Evolutionary conservation across 1,140 invertebrate species (phyloP), one percentile per base, ranked within the genome.

Genomic region (Drosophila bifasciata): DNA sequence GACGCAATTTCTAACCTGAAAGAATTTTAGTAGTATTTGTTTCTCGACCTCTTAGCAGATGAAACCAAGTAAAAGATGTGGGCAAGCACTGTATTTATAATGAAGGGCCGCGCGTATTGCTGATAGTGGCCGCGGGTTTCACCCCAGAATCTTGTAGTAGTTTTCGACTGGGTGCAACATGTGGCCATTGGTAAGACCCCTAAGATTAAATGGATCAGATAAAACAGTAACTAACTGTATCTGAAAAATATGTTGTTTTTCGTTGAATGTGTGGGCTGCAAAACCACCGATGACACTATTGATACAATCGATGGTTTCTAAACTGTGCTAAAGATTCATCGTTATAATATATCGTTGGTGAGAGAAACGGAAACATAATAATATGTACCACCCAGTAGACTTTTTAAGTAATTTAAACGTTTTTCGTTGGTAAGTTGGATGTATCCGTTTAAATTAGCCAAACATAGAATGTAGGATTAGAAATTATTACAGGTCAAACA

Each of bases 91-190:
- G 16, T 67, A 44, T 61, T 51, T 91, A 91, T 91, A 68, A 91
- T 91, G 45, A 91, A 91, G 59, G 90, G 90, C 46, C 83, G 90
- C 51, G 81, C 79, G 81, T 84, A 90, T 73, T 83, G 84, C 71
- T 90, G 89, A 85, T 73, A 77, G 55, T 74, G 79, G 50, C 57
- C 73, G 62, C 77, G 66, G 62, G 61, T 57, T 79, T 68, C 57
- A 88, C 78, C 75, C 84, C 79, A 76, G 75, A 68, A 88, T 69
- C 76, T 79, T 39, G 64, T 66, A 63, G 53, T 66, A 17, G 46
- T 51, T 52, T 55, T 71, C 43, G 61, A 57, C 57, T 67, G 75
- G 60, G 76, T 81, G 85, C 74, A 83, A 68, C 79, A 78, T 81
- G 71, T 80, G 77, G 77, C 76, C 81, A 83, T 79, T 62, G 72